Evolutionary conservation across 2,113 vertebrate genomes (phyloP).

Genomic region (Scophthalmus maximus): DNA sequence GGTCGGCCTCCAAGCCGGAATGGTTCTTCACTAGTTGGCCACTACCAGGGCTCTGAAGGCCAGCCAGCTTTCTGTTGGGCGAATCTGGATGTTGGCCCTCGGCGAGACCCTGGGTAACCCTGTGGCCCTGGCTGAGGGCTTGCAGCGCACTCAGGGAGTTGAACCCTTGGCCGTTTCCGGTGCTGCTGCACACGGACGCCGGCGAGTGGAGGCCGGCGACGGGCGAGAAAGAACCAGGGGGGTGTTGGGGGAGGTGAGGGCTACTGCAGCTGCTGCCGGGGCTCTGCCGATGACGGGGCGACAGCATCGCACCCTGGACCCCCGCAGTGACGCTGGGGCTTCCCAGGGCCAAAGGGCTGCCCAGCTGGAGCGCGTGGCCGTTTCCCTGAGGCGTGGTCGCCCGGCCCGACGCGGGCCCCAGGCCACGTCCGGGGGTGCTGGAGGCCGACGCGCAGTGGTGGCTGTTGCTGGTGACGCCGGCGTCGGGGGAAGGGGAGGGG

Average conservation of each 20-base stretch:
- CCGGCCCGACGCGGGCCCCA: slow-evolving; percentile 83
- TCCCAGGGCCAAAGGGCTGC: slow-evolving; percentile 90
- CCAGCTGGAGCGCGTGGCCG: slow-evolving; percentile 88
- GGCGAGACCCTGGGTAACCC: slow-evolving; percentile 85
- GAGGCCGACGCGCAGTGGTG: slow-evolving; percentile 59
- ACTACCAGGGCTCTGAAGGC: slow-evolving; percentile 49
- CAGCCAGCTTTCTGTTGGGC: slow-evolving; percentile 89
- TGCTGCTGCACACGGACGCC: slow-evolving; percentile 84
- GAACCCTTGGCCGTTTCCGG: slow-evolving; percentile 74
- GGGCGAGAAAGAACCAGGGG: slow-evolving; percentile 76
- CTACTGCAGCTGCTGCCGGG: slow-evolving; percentile 74
- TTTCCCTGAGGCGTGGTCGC: slow-evolving; percentile 90
- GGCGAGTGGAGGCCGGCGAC: slow-evolving; percentile 85
- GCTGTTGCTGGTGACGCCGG: slow-evolving; percentile 90
- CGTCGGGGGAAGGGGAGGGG: slow-evolving; percentile 79
- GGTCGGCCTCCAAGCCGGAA: slow-evolving; percentile 45
- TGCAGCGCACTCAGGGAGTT: slow-evolving; percentile 93
- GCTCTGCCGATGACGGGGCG: slow-evolving; percentile 88
- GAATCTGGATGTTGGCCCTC: slow-evolving; percentile 82
- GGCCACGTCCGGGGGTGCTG: slow-evolving; percentile 85
- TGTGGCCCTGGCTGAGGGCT: slow-evolving; percentile 91
- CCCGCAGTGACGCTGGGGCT: slow-evolving; percentile 84
- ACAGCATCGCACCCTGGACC: slow-evolving; percentile 82
- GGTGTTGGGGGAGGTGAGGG: slow-evolving; percentile 89
- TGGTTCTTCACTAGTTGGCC: slow-evolving; percentile 52